phyloP scores from a whole-genome alignment of 2,797 vertebrate genomes.

The Coranthus polyacanthus region DNA sequence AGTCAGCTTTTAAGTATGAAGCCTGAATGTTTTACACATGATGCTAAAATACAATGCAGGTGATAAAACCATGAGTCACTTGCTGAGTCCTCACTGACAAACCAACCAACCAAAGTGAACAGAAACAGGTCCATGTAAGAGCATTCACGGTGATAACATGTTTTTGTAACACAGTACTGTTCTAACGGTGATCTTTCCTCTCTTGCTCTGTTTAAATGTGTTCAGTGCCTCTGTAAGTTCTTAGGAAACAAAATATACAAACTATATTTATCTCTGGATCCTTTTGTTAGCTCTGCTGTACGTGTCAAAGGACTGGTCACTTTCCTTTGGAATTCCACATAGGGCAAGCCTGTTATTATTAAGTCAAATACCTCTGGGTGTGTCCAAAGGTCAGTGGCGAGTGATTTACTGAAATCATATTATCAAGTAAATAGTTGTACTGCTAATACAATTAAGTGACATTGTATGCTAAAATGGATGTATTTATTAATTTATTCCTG shows the following conservation, averaged over 20 bases:
- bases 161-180: constrained; percentile 58
- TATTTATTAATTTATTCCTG: constrained; percentile 79
- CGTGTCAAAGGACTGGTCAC: constrained; percentile 46
- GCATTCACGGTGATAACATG: constrained; percentile 28
- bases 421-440: constrained; percentile 63
- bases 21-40: constrained; percentile 55
- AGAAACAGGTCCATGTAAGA: constrained; percentile 44
- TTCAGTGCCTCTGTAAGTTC: constrained; percentile 79
- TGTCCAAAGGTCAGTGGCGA: constrained; percentile 62
- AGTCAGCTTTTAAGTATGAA: constrained; percentile 30
- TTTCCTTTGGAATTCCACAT: constrained; percentile 49
- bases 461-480: constrained; percentile 73
- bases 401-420: constrained; percentile 62
- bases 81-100: constrained; percentile 49
- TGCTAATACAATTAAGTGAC: constrained; percentile 72
- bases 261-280: constrained; percentile 69
- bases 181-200: constrained; percentile 36
- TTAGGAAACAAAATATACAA: constrained; percentile 68
- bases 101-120: constrained; percentile 70
- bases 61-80: constrained; percentile 7
- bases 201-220: constrained; percentile 62
- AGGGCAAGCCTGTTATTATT: constrained; percentile 60
- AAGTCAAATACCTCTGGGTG: constrained; percentile 74
- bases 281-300: constrained; percentile 54
- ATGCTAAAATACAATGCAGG: constrained; percentile 23